Base-by-base conservation (phyloP, 2,797 vertebrate species). In the Coilia nasus region DNA sequence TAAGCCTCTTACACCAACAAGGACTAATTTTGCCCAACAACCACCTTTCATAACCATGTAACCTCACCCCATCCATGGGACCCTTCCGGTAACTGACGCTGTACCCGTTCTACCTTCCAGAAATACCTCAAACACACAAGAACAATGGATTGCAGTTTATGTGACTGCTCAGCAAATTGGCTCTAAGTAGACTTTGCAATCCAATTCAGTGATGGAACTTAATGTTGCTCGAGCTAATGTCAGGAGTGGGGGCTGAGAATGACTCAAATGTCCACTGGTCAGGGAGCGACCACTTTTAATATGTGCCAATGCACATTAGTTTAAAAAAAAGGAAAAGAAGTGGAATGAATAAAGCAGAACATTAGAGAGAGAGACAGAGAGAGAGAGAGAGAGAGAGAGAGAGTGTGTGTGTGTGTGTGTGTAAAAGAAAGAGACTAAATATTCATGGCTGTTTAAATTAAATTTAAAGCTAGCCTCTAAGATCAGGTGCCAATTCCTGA, bases 381-480 rank as follows among this genome's bases (percentile, higher is more conserved):
- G 46, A 59, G 31, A 35, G 64, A 83, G 44, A 56, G 44, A 83
- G 31, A 81, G 59, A 67, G 59, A 56, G 85, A 64, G 17, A 44
- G 28, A 83, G 31, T n/a, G 23, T 62, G 4, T 35, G 44, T 9
- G 71, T 83, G 59, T 81, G n/a, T 56, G 64, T 11, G 54, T 17
- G 31, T 57, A 57, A 50, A n/a, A 81, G 82, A 81, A 23, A 28
- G 44, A 54, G 50, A 54, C 9, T 1, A 54, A 41, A 41, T 25
- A 11, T 64, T 9, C 23, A 25, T 11, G 3, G 1, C 62, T 71
- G 25, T 31, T n/a, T n/a, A n/a, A n/a, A n/a, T n/a, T n/a, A n/a
- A 71, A 71, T 31, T 56, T 67, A 85, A 71, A 82, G 44, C 84
- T 44, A 78, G 78, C 85, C 80, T 82, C 81, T 81, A 86, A 81